A percentile compares a stretch with the other conserved stretches of the same genome.
These are phyloP conservation scores for Stigmatopora argus DNA, from an alignment of 2,113 vertebrate species.

Conservation along the genomic window DNA sequence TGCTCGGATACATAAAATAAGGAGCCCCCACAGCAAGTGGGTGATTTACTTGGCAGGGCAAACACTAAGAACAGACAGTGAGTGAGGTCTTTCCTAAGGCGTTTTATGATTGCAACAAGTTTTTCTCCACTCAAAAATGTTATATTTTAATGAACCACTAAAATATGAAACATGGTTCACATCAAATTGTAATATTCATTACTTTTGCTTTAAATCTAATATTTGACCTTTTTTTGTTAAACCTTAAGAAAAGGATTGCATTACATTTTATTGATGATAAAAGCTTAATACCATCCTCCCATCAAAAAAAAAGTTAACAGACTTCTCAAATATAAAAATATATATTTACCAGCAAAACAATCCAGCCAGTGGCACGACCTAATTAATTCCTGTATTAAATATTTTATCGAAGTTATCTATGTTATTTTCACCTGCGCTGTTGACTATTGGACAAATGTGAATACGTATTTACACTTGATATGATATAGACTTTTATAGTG, in stretches of 20 bases:
- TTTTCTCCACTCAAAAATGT: background rate
- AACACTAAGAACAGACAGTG: background rate
- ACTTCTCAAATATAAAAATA: background rate
- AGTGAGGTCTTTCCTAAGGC: conserved; percentile 3
- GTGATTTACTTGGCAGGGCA: conserved; percentile 11
- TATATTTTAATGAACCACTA: background rate
- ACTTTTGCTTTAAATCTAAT: background rate
- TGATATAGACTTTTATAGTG: too few relatives aligned
- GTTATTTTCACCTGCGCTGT: background rate
- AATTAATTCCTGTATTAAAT: background rate
- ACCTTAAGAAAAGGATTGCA: background rate
- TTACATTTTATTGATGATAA: background rate
- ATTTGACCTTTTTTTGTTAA: background rate
- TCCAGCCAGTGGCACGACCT: background rate
- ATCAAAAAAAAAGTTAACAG: background rate
- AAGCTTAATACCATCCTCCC: background rate
- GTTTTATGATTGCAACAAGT: background rate
- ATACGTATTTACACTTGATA: too few relatives aligned
- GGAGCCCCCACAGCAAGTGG: conserved; percentile 3
- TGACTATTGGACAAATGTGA: too few relatives aligned
- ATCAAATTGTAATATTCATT: background rate
- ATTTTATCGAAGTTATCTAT: background rate
- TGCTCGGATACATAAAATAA: background rate
- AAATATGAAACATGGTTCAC: background rate
- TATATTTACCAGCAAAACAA: background rate